Conservation (phyloP, 1,140 invertebrate genomes). For the Leptopilina clavipes region DNA sequence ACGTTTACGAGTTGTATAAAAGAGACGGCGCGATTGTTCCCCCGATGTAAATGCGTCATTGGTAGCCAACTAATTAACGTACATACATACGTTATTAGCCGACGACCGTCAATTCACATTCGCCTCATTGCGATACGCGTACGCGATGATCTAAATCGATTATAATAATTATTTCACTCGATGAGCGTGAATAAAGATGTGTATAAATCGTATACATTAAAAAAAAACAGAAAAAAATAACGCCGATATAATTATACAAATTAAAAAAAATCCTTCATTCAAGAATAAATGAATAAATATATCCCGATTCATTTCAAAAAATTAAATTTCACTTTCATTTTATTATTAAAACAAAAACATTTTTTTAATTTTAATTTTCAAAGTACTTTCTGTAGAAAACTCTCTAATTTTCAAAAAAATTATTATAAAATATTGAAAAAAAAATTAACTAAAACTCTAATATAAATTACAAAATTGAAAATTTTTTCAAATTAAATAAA, state of each 20-base stretch:
- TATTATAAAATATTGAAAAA: too few relatives aligned
- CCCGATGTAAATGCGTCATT: conserved; percentile 53
- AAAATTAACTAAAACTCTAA: too few relatives aligned
- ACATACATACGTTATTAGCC: conserved; percentile 46
- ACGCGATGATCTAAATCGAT: conserved; percentile 30
- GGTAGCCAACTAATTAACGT: conserved; percentile 50
- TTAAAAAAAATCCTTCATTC: neutral
- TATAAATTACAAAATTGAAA: too few relatives aligned
- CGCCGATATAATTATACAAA: neutral
- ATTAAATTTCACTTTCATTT: neutral
- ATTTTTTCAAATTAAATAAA: too few relatives aligned
- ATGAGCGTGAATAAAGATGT: conserved; percentile 10
- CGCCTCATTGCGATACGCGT: neutral
- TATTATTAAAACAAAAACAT: too few relatives aligned
- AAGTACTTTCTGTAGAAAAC: neutral
- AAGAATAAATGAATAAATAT: neutral
- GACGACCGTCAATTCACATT: conserved; percentile 21
- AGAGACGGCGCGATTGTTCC: conserved; percentile 39
- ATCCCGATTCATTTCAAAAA: neutral
- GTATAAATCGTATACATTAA: neutral
- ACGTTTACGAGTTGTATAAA: conserved; percentile 37
- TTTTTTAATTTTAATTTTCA: neutral
- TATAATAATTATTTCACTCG: conserved; percentile 32
- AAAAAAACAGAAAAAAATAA: conserved; percentile 8
- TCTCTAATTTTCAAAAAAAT: too few relatives aligned